Evolutionary conservation across 2,888 invertebrate species (phyloP), one percentile per base, ranked within the genome.

Genomic region (Tortrix viridana): DNA sequence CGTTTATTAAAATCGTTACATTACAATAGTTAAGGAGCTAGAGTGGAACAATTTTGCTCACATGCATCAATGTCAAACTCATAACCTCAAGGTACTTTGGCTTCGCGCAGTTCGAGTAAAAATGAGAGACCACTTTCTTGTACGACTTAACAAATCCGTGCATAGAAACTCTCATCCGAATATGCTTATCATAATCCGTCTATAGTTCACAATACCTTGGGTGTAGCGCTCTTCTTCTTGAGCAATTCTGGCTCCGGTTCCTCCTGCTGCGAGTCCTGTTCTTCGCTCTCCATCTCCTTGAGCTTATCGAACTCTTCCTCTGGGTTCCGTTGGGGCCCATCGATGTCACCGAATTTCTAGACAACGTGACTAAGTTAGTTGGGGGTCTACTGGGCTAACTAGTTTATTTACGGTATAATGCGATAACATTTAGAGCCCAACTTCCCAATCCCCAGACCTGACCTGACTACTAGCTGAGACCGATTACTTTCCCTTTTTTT

Each of bases 251-350:
- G 73, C 0, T 74, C 64, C 1, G 67, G 76, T 64, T 71, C 86
- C 37, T 79, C 89, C 0, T 87, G 76, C 9, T 92, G 90, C 19
- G 82, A 80, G 18, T 73, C 65, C 20, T 75, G 77, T 9, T 75
- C 75, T 4, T 74, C 82, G 20, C 69, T 83, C 19, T 75, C 86
- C 1, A 89, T 84, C 14, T 92, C 94, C 70, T 95, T 94, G 60
- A 96, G 88, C 73, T 95, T 95, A 76, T 96, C 95, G 74, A 96
- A 96, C 60, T 95, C 94, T 23, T 94, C 94, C 69, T 96, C 96
- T 0, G 94, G 92, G 71, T 95, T 92, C 67, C 81, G 84, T 0
- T 79, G 89, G 58, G 92, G 89, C 19, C 93, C 94, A 72, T 94
- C 95, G 67, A 92, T 70, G 22, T 89, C 86, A 5, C 76, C 82